Percentiles rank a stretch among this genome's conserved stretches.
These are phyloP conservation scores for Brachionus paranguensis DNA, from an alignment of 1,140 invertebrate species.

Conservation along the genomic window DNA sequence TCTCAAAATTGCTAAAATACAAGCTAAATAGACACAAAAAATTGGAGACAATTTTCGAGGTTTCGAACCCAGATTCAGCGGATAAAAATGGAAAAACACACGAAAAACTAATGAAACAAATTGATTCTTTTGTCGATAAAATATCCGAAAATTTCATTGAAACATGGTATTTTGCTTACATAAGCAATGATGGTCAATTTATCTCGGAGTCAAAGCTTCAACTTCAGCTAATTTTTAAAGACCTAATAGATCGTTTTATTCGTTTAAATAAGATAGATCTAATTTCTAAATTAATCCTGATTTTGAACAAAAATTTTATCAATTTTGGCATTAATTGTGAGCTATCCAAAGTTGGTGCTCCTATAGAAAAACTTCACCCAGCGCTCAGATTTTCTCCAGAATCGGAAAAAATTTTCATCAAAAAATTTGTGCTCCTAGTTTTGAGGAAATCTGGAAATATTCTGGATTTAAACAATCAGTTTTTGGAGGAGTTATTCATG, in stretches of 20 bases:
- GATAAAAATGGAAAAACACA: neutral
- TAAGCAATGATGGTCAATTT: constrained; percentile 26
- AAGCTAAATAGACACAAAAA: neutral
- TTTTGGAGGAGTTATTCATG: constrained; percentile 16
- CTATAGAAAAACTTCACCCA: neutral
- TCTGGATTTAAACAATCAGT: neutral
- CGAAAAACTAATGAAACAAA: neutral
- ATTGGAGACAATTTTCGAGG: neutral
- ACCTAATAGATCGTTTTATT: constrained; percentile 5
- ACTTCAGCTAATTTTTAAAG: neutral
- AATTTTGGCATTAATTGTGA: neutral
- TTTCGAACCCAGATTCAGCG: neutral
- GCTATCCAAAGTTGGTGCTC: neutral
- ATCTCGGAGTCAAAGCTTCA: neutral
- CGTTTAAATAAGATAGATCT: neutral
- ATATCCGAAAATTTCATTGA: neutral
- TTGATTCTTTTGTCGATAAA: neutral
- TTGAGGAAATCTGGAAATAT: constrained; percentile 5
- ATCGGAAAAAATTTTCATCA: constrained; percentile 9
- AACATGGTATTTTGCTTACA: neutral
- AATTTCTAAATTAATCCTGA: neutral
- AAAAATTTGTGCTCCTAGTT: constrained; percentile 15
- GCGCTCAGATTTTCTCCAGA: neutral
- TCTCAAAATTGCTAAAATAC: neutral
- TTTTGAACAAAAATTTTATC: constrained; percentile 8